Base-by-base conservation (phyloP, 1,140 invertebrate species). In the Anastatus disparis region DNA sequence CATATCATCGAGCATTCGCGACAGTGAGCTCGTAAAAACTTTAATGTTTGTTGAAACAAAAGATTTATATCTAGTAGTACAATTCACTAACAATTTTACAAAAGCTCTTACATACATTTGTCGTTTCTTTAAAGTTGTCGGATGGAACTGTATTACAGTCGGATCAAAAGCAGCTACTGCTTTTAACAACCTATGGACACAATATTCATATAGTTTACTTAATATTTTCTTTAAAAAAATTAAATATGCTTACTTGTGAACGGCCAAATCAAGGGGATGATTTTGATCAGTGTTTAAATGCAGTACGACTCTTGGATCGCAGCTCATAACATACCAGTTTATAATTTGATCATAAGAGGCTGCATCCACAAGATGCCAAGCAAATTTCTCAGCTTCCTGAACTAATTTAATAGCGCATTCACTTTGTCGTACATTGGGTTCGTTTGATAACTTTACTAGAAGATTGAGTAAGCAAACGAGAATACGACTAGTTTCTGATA, bases 241-340 rank as follows among this genome's bases (percentile, higher is more conserved):
- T 40, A 3, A 40, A 13, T 38, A 13, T 38, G 73, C 73, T 79
- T 77, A 89, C 88, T 87, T 87, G 35, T 89, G 81, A 22, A 88
- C 77, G 17, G 87, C 85, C 20, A 79, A 72, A 67, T 90, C 89
- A 69, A 87, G 87, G 40, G 78, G 85, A 81, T 85, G 87, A 74
- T 70, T 77, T 42, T 82, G 79, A 53, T 81, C 86, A 66, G 75
- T 81, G 70, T 83, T 85, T 40, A 84, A 75, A 75, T 75, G 79
- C 2, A 94, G 84, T 35, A 94, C 88, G 71, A 93, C 91, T 64
- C 87, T 84, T 0, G 92, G 90, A 84, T 95, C 92, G 80, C 90
- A 92, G 53, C 90, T 91, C 87, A 91, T 91, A 2, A 94, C 88
- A 71, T 93, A 91, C 92, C 92, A 94, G 76, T 92, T 92, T 61